phyloP scores from a whole-genome alignment of 2,797 vertebrate species.

The Acomys russatus region DNA sequence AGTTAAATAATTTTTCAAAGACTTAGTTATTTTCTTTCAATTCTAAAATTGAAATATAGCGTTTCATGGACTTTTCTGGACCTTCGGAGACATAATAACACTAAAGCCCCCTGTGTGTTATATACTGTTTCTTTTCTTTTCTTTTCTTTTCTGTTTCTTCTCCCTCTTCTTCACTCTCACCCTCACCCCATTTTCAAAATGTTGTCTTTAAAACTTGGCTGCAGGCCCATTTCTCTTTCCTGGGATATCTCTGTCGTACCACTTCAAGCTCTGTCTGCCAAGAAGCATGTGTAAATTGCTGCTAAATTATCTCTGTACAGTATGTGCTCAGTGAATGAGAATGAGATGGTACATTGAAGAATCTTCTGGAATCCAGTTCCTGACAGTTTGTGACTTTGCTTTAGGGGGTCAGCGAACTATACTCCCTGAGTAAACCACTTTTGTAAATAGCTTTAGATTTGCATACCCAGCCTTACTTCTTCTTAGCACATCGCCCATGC shows the following conservation, averaged over 20 bases:
- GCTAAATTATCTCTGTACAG: not conserved
- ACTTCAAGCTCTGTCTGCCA: not conserved
- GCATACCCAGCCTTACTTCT: not conserved
- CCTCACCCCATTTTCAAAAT: not conserved
- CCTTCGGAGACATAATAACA: not conserved
- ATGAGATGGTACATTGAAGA: not conserved
- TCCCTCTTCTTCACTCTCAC: not conserved
- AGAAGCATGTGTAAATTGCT: not conserved
- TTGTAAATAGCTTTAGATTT: not conserved
- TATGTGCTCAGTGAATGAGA: not conserved
- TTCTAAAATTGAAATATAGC: conserved; percentile 20
- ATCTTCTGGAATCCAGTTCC: not conserved
- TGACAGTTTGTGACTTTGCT: not conserved
- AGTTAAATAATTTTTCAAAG: conserved; percentile 28
- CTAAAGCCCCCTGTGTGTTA: not conserved
- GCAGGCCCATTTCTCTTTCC: not conserved
- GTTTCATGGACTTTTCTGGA: not conserved
- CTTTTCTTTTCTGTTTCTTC: not conserved
- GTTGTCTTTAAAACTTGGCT: not conserved
- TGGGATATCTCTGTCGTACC: not conserved
- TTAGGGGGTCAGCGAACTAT: not conserved
- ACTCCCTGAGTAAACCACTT: not conserved
- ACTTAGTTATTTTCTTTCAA: not conserved
- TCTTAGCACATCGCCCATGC: not conserved
- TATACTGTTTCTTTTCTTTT: too few species aligned